phyloP scores from a whole-genome alignment of 2,797 vertebrate genomes.

The Taenioides sp. region DNA sequence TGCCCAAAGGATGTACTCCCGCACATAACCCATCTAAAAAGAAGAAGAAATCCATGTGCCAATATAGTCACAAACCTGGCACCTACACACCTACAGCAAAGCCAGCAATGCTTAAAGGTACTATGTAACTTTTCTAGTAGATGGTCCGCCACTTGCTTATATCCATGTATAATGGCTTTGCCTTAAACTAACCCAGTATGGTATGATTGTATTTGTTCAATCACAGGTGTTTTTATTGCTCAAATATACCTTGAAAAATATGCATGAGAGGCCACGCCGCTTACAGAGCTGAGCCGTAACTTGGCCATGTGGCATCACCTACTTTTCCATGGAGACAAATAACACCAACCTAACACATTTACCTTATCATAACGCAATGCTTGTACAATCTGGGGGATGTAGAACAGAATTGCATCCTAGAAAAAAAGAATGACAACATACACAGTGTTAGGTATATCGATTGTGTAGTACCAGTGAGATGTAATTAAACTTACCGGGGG shows the following conservation, averaged over 20 bases:
- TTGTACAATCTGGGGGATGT: conserved; percentile 98
- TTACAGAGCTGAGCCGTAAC: no score
- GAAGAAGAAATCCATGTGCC: conserved; percentile 4
- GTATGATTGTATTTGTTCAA: no score
- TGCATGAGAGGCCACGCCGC: no score
- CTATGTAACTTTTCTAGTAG: no score
- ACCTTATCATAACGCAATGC: conserved; percentile 97
- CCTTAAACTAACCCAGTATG: no score
- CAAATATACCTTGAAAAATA: no score
- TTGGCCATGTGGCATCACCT: no score
- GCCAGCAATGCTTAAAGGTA: neutral
- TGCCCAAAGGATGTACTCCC: conserved; percentile 96
- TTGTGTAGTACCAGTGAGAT: neutral
- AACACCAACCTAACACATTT: neutral
- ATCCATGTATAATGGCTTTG: no score
- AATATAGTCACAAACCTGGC: conserved; percentile 68
- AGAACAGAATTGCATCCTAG: conserved; percentile 97
- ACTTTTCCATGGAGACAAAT: no score
- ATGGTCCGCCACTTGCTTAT: no score
- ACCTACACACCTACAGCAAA: neutral
- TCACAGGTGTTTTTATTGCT: no score
- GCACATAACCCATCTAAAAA: conserved; percentile 97
- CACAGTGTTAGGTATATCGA: neutral
- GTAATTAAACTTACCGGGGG: conserved; percentile 81
- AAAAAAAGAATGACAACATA: neutral